Evolutionary conservation across 2,113 vertebrate species (phyloP).

Genomic region (Trematocara variabile): DNA sequence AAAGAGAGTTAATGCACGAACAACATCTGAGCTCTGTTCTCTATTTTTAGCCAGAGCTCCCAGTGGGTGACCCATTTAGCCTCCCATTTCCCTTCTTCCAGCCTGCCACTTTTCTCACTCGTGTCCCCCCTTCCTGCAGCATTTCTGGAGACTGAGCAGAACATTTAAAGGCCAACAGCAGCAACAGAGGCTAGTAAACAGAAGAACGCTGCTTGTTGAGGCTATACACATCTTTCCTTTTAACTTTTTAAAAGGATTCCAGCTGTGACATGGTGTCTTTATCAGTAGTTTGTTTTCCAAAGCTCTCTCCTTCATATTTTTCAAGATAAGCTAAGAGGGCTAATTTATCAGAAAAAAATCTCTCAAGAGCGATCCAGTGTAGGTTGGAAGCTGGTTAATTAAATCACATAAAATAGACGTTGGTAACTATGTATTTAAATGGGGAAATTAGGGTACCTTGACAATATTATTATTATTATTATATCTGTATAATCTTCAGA

Average conservation of each 20-base stretch:
- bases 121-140: neutral
- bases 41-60: conserved; percentile 40
- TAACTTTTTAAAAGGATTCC: neutral
- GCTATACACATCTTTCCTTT: neutral
- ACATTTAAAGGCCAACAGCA: neutral
- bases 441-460: neutral
- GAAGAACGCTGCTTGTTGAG: neutral
- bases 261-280: neutral
- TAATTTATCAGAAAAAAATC: neutral
- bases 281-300: neutral
- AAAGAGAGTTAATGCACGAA: neutral
- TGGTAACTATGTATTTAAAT: neutral
- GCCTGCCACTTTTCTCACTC: neutral
- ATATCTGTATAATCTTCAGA: neutral
- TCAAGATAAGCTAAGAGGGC: neutral
- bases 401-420: neutral
- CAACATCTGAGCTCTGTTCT: conserved; percentile 12
- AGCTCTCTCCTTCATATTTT: neutral
- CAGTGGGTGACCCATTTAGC: conserved; percentile 22
- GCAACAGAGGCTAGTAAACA: neutral
- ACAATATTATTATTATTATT: neutral
- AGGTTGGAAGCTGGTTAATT: neutral
- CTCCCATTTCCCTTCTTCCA: conserved; percentile 18
- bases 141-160: neutral
- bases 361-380: neutral